phyloP scores from a whole-genome alignment of 1,140 invertebrate genomes.

The Ips typographus region DNA sequence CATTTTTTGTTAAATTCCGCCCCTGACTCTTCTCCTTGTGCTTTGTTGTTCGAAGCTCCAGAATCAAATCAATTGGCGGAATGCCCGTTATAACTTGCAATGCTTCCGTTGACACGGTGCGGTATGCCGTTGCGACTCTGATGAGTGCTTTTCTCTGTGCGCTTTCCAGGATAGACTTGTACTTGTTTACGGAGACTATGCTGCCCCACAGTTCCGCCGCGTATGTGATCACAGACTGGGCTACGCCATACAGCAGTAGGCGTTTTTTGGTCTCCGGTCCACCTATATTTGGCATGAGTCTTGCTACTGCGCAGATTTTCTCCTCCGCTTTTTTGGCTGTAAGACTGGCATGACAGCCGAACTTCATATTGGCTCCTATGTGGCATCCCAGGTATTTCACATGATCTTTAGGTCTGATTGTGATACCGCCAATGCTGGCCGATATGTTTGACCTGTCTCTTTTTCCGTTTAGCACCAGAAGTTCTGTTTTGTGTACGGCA shows the following conservation, averaged over 20 bases:
- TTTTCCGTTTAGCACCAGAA: background rate
- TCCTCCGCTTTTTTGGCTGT: background rate
- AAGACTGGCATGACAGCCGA: background rate
- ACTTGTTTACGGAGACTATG: background rate
- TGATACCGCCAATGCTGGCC: background rate
- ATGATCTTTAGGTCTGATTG: background rate
- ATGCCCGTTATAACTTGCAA: background rate
- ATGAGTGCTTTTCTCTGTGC: background rate
- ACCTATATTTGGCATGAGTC: background rate
- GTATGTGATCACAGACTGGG: background rate
- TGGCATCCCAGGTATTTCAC: background rate
- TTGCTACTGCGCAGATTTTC: background rate
- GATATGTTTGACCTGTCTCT: background rate
- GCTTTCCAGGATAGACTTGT: background rate
- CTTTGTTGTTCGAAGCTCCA: background rate
- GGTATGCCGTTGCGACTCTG: background rate
- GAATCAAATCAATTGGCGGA: background rate
- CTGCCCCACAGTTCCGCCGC: background rate
- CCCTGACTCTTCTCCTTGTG: background rate
- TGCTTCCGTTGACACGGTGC: background rate
- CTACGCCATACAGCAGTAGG: background rate
- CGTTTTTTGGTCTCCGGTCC: background rate
- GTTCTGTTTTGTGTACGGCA: background rate
- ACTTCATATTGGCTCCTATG: background rate
- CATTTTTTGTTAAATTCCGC: background rate